Evolutionary conservation across 1,140 invertebrate genomes (phyloP).

Genomic region (Battus philenor): DNA sequence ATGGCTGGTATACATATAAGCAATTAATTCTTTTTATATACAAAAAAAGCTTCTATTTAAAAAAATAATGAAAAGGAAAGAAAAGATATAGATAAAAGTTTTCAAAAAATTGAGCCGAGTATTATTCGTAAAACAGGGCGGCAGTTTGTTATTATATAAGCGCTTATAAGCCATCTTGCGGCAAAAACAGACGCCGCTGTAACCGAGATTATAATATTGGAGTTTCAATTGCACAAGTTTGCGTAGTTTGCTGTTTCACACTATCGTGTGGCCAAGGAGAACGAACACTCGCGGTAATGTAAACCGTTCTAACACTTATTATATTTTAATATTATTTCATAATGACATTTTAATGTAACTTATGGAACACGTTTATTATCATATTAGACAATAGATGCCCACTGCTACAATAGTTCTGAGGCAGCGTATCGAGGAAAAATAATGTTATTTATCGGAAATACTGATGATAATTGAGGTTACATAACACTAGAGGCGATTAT

Average conservation of each 20-base stretch:
- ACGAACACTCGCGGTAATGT: constrained; percentile 15
- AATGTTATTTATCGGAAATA: too few relatives aligned
- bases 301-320: background rate
- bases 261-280: constrained; percentile 34
- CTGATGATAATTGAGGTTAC: too few relatives aligned
- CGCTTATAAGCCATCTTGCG: constrained; percentile 44
- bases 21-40: too few relatives aligned
- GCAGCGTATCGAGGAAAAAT: too few relatives aligned
- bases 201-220: constrained; percentile 67
- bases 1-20: too few relatives aligned
- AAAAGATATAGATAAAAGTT: too few relatives aligned
- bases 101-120: constrained; percentile 10
- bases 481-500: too few relatives aligned
- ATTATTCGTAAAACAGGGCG: constrained; percentile 25
- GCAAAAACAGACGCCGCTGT: constrained; percentile 58
- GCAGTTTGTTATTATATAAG: constrained; percentile 52
- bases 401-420: too few relatives aligned
- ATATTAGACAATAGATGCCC: too few relatives aligned
- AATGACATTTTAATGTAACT: too few relatives aligned
- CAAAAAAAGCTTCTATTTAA: too few relatives aligned
- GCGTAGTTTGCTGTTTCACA: constrained; percentile 59
- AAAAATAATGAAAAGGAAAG: too few relatives aligned
- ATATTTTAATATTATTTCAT: background rate
- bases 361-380: background rate
- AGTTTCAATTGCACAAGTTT: constrained; percentile 70